These are phyloP conservation scores for Rhinolophus ferrumequinum DNA, from an alignment of 2,113 vertebrate species.

Conservation along the genomic window DNA sequence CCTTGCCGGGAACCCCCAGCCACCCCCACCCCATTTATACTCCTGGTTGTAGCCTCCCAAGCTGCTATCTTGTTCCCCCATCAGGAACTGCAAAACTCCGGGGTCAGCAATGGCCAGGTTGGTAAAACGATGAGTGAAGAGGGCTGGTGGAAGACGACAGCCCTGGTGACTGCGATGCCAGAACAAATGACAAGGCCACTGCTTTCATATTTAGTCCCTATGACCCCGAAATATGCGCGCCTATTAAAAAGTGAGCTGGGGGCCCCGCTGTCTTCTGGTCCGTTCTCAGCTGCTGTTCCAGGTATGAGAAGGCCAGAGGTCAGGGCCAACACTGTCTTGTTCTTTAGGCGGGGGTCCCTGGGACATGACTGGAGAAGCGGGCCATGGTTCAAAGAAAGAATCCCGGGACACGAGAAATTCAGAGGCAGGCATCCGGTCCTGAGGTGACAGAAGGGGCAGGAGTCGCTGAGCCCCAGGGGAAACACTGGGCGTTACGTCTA, in stretches of 20 bases:
- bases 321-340: background rate
- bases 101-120: background rate
- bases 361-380: background rate
- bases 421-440: background rate
- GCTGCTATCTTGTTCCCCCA: fast-evolving
- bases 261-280: fast-evolving
- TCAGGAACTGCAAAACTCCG: background rate
- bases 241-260: background rate
- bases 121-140: background rate
- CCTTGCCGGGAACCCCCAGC: background rate
- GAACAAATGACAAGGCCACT: background rate
- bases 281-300: background rate
- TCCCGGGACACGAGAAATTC: background rate
- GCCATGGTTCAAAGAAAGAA: background rate
- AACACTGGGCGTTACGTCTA: background rate
- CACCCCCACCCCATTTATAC: fast-evolving
- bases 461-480: background rate
- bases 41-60: no score
- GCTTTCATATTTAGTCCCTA: background rate
- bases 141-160: fast-evolving
- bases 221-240: background rate
- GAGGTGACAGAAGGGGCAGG: fast-evolving
- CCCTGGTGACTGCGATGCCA: fast-evolving
- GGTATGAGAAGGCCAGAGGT: background rate
- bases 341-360: background rate